A percentile compares a stretch with the other conserved stretches of the same genome.
Conservation (phyloP, 2,113 vertebrate genomes). For the Urocynchramus pylzowi region DNA sequence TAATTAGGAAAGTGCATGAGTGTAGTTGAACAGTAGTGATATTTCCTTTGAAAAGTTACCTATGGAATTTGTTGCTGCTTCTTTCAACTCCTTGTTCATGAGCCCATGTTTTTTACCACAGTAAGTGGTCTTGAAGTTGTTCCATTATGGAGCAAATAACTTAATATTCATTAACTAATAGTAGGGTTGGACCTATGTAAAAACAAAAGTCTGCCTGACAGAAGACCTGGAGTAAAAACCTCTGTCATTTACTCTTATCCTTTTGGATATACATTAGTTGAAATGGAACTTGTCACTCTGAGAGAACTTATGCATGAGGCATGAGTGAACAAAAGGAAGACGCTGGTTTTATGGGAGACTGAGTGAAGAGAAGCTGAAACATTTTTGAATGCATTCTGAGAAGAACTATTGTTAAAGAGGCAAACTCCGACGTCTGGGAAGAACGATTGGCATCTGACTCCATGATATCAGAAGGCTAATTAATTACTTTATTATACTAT, state of each 20-base stretch:
- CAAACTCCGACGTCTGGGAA: too few relatives aligned
- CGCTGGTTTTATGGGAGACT: neutral
- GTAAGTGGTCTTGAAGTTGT: neutral
- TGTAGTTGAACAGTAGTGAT: neutral
- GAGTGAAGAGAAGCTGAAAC: neutral
- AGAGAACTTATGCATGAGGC: neutral
- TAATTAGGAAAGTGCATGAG: neutral
- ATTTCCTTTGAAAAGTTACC: neutral
- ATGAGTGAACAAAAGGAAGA: neutral
- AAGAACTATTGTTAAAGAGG: too few relatives aligned
- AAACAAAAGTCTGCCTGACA: fast-evolving
- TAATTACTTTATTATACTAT: too few relatives aligned
- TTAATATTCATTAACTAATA: neutral
- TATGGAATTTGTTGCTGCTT: neutral
- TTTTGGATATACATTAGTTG: neutral
- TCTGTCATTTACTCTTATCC: neutral
- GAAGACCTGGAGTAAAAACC: neutral
- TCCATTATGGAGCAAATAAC: neutral
- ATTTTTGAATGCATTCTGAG: fast-evolving
- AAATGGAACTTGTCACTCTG: neutral
- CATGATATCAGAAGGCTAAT: too few relatives aligned
- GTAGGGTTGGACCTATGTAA: neutral
- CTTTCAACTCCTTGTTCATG: neutral
- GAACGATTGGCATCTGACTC: too few relatives aligned
- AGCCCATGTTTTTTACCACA: neutral